These are phyloP conservation scores for Drosophila obscura DNA, from an alignment of 1,140 invertebrate species.

Conservation along the genomic window DNA sequence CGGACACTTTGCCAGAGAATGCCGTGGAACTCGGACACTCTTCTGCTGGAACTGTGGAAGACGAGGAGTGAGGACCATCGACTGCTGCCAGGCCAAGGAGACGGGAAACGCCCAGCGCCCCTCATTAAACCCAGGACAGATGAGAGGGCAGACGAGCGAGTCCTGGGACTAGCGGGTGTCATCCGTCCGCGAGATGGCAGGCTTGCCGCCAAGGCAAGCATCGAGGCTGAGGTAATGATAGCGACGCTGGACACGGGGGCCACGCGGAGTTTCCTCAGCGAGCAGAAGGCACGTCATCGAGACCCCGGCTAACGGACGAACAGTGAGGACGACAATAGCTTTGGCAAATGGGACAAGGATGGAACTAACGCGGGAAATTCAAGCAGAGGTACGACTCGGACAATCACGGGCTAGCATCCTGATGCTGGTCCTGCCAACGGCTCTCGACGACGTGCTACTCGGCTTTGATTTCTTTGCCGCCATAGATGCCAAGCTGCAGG, in stretches of 20 bases:
- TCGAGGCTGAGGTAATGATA: neutral
- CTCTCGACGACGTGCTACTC: neutral
- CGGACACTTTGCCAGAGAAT: neutral
- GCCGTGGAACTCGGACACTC: neutral
- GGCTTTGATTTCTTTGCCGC: neutral
- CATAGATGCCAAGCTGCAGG: neutral
- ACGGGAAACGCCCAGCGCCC: conserved; percentile 2
- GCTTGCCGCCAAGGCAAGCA: no score
- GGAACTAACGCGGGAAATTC: neutral
- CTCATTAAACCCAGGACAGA: neutral
- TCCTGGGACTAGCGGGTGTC: no score
- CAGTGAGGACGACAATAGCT: neutral
- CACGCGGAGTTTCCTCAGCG: conserved; percentile 7
- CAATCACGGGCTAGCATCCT: neutral
- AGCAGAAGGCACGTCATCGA: neutral
- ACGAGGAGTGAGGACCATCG: conserved; percentile 1
- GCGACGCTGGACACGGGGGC: conserved; percentile 5
- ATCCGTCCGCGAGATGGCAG: no score
- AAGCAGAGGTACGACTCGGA: neutral
- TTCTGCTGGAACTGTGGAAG: conserved; percentile 15
- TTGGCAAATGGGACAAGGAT: conserved; percentile 1
- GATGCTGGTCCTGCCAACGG: neutral
- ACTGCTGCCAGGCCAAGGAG: neutral
- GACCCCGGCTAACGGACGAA: neutral
- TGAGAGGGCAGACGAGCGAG: no score